Evolutionary conservation across 2,888 invertebrate species (phyloP), one percentile per base, ranked within the genome.

Genomic region (Clanis bilineata): DNA sequence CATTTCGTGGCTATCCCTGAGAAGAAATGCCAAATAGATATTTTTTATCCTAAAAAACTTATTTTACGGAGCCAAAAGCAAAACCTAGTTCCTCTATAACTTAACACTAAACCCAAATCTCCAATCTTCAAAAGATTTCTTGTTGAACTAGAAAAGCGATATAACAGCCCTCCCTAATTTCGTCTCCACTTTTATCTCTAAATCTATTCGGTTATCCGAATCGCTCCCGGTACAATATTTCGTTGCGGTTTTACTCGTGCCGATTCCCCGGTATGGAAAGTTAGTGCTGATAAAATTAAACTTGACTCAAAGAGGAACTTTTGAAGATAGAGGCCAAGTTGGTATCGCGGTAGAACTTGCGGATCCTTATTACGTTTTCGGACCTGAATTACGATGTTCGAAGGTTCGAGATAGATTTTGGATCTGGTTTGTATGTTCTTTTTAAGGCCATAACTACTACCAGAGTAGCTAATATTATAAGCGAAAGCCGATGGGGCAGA

Each of bases 221-320:
- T 10, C 5, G 22, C 9, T 43, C 25, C 4, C 39, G 12, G 43
- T 55, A 43, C 68, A 68, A 72, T 74, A 72, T 70, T 66, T 68
- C 41, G 41, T 15, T 39, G 36, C 22, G 23, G 36, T 39, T 39
- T 32, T 15, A 44, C 45, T 9, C 12, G 54, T 6, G 21, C 32
- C 41, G 32, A 47, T 45, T 55, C 56, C 36, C 12, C 44, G 39
- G 9, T 41, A 51, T 59, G 56, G 59, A 69, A 77, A 79, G 71
- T 78, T 74, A 56, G 58, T 43, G 61, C 82, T 79, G 85, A 85
- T 84, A 83, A 82, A 78, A 80, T 82, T 79, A 74, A 86, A 86
- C 75, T 85, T 71, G 62, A 68, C 73, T 79, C 83, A 86, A 85
- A 86, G 86, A 79, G 72, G 71, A 86, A 87, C 77, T 86, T 85